These are phyloP conservation scores for Labeo rohita DNA, from an alignment of 2,113 vertebrate genomes.

Conservation along the genomic window DNA sequence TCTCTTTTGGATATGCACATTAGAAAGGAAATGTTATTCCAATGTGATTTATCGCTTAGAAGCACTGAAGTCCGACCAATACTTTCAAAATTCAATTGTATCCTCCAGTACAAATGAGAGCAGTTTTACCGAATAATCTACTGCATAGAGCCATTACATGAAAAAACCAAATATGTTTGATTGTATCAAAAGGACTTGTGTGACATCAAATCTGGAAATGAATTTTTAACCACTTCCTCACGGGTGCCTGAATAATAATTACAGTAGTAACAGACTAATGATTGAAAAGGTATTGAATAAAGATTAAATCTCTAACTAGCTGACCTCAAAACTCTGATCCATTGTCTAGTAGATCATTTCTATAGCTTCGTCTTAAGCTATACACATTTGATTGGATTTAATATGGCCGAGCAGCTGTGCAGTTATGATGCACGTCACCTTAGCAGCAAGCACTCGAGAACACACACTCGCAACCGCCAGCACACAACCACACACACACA, in stretches of 20 bases:
- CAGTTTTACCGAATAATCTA: background rate
- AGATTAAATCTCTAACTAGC: background rate
- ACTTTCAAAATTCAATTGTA: background rate
- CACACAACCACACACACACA: conserved; percentile 4
- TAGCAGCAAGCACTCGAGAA: conserved; percentile 19
- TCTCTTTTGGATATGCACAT: background rate
- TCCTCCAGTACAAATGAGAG: background rate
- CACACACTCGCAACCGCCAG: background rate
- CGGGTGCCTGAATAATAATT: background rate
- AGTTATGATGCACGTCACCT: conserved; percentile 46
- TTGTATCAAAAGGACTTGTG: conserved; percentile 58
- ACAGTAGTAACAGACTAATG: conserved; percentile 29
- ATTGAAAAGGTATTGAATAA: conserved; percentile 6
- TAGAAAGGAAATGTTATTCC: background rate
- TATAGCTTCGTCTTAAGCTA: conserved; percentile 1
- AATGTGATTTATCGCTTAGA: background rate
- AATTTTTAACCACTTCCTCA: background rate
- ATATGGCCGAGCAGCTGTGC: conserved; percentile 57
- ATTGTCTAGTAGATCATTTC: background rate
- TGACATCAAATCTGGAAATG: background rate
- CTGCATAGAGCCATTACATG: background rate
- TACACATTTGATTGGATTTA: background rate
- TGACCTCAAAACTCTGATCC: conserved; percentile 20
- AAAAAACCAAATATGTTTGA: conserved; percentile 36
- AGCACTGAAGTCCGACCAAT: conserved; percentile 3